Base-by-base conservation (phyloP, 2,113 vertebrate species). In the Chaenogobius annularis region DNA sequence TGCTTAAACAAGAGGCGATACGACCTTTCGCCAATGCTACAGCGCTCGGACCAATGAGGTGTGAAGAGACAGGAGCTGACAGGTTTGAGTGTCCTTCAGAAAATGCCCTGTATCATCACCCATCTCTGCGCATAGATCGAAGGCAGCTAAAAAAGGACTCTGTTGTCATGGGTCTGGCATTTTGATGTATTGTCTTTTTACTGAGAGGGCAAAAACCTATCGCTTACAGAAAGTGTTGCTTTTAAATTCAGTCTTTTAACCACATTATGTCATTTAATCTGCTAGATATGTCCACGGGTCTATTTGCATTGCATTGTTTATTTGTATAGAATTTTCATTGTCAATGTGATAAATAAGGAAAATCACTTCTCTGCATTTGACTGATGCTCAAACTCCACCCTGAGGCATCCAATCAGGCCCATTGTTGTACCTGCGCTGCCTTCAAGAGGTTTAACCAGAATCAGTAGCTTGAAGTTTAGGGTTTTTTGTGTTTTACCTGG, bases 21-120 rank as follows among this genome's bases (percentile, higher is more conserved):
- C 19, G 69, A 86, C 84, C 81, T 87, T 85, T 83, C 68, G 86
- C 88, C 81, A 86, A 77, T 79, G 75, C 62, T 81, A 76, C 78
- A 82, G 73, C 80, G 72, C 78, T 64, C 61, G 68, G 70, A 82
- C 85, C 89, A 81, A 85, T 87, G 83, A 84, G 79, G 83, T 79
- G 85, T 84, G 81, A 85, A 76, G 72, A 77, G 75, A 80, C 73
- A 73, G 56, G 74, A 83, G 84, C 78, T 80, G 87, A 91, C 85
- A 88, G 78, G 73, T 86, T 79, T 80, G 81, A 85, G 84, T 83
- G 83, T 87, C 87, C 86, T 91, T 86, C 83, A 87, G 84, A 85
- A 65, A 81, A 75, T 78, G 81, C 75, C 84, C 85, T 80, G 85
- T 87, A 82, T 90, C 81, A 81, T 85, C 84, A 79, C 70, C 77